Evolutionary conservation across 2,888 invertebrate species (phyloP).

Genomic region (Dynastes hyllus): DNA sequence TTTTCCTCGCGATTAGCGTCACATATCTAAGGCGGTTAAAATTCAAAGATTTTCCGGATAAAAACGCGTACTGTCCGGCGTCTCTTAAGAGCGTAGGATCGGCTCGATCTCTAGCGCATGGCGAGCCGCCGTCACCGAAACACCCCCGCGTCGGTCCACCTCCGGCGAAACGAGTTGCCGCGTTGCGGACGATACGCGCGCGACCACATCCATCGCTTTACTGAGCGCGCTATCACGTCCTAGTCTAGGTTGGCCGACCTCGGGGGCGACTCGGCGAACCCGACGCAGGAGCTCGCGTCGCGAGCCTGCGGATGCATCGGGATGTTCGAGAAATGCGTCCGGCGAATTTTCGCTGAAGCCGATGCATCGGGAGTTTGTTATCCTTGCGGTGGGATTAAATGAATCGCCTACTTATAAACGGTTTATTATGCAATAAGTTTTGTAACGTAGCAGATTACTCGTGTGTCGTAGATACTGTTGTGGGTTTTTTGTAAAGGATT

Average conservation of each 20-base stretch:
- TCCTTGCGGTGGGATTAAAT: neutral
- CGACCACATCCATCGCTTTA: conserved; percentile 58
- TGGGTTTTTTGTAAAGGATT: no score
- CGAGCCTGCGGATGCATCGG: neutral
- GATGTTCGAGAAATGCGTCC: neutral
- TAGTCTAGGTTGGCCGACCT: conserved; percentile 51
- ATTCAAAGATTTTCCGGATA: no score
- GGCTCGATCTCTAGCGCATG: neutral
- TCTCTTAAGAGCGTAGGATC: no score
- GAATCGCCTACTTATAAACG: no score
- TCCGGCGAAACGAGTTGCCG: conserved; percentile 30
- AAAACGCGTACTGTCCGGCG: no score
- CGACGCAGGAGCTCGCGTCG: conserved; percentile 43
- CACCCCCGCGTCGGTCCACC: conserved; percentile 10
- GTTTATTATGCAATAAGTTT: no score
- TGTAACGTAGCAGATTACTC: neutral
- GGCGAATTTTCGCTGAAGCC: neutral
- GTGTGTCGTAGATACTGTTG: neutral
- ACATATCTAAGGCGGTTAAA: no score
- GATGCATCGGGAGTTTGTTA: neutral
- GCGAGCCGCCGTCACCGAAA: conserved; percentile 1
- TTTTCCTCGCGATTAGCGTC: no score
- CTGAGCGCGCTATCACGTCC: conserved; percentile 56
- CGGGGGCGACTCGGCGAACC: conserved; percentile 49
- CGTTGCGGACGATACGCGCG: conserved; percentile 54